Conservation (phyloP, 1,140 invertebrate species). For the Pygmarrhopalites habei region DNA sequence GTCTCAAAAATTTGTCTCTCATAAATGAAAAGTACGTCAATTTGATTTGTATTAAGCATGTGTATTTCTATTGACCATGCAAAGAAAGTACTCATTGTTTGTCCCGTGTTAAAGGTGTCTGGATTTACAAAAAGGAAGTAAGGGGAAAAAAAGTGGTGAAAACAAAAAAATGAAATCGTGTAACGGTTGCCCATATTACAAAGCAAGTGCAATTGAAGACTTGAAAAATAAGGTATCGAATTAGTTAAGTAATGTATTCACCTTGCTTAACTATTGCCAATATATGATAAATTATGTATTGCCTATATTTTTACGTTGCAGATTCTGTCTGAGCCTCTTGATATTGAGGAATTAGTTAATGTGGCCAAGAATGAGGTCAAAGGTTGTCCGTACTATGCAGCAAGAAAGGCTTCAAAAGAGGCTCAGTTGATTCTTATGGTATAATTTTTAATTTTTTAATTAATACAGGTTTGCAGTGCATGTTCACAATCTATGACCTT, state of each 20-base stretch:
- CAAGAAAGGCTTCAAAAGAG: slow-evolving; percentile 66
- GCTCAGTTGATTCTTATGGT: slow-evolving; percentile 67
- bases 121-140: slow-evolving; percentile 72
- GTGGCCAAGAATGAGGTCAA: slow-evolving; percentile 58
- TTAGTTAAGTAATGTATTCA: no score
- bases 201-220: slow-evolving; percentile 56
- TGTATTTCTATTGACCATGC: not conserved
- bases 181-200: slow-evolving; percentile 60
- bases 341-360: slow-evolving; percentile 79
- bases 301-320: slow-evolving; percentile 38
- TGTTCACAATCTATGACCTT: no score
- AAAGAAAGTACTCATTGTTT: slow-evolving; percentile 8
- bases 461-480: no score
- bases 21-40: slow-evolving; percentile 78
- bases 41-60: not conserved
- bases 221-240: slow-evolving; percentile 44
- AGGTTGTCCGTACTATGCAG: slow-evolving; percentile 86
- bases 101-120: slow-evolving; percentile 56
- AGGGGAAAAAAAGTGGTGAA: slow-evolving; percentile 53
- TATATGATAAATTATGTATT: no score
- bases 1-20: slow-evolving; percentile 65
- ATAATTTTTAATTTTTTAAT: no score
- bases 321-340: slow-evolving; percentile 63
- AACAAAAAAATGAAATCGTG: slow-evolving; percentile 48
- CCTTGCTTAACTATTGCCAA: no score